Percentiles rank a stretch among this genome's conserved stretches.
Conservation (phyloP, 2,797 vertebrate genomes). For the Anguilla megastoma region DNA sequence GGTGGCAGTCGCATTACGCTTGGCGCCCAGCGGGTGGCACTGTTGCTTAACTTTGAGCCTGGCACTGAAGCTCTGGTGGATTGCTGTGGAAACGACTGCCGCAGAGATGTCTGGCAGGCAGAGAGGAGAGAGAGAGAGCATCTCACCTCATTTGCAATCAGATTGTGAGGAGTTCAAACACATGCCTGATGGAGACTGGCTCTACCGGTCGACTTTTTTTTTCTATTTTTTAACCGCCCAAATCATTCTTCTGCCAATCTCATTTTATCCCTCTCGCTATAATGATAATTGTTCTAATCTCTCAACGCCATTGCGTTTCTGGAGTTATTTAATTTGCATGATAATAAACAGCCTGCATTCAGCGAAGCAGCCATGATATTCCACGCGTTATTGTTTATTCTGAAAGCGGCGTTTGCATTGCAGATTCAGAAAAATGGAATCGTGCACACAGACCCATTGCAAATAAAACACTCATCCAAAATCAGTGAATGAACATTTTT, state of each 20-base stretch:
- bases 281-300: conserved; percentile 34
- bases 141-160: conserved; percentile 32
- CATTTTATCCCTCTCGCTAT: conserved; percentile 22
- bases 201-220: conserved; percentile 8
- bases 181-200: conserved; percentile 17
- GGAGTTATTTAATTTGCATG: conserved; percentile 25
- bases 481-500: background rate
- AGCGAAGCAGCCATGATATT: conserved; percentile 40
- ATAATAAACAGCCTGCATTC: conserved; percentile 33
- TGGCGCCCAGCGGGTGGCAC: conserved; percentile 16
- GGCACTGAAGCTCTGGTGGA: background rate
- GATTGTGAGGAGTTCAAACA: conserved; percentile 23
- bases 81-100: background rate
- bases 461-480: background rate
- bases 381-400: conserved; percentile 42
- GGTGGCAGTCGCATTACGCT: background rate
- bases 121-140: background rate
- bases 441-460: background rate
- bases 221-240: background rate
- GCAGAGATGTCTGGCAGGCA: background rate
- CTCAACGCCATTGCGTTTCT: background rate
- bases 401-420: conserved; percentile 48
- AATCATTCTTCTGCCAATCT: conserved; percentile 21
- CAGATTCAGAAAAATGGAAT: conserved; percentile 39
- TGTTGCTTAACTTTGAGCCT: conserved; percentile 20